These are phyloP conservation scores for Lysandra coridon DNA, from an alignment of 2,888 invertebrate species.

Conservation along the genomic window DNA sequence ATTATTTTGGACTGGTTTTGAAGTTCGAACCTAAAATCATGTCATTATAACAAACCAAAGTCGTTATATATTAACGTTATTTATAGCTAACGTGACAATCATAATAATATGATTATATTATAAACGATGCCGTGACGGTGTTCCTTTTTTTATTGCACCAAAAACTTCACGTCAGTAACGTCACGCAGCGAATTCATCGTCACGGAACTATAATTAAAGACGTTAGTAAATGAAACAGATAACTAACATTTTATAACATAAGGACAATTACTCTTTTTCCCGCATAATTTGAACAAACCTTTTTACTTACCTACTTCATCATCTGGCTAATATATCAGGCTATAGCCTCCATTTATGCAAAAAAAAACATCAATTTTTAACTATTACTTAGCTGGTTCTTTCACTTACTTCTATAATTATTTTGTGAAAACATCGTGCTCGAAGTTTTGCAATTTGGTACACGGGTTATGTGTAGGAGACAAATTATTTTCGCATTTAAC, in stretches of 20 bases:
- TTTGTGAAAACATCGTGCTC: conserved; percentile 1
- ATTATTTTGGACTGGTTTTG: neutral
- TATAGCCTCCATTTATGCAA: no score
- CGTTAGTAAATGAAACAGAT: no score
- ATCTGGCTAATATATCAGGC: no score
- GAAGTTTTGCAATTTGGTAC: conserved; percentile 1
- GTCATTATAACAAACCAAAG: neutral
- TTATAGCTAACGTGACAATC: neutral
- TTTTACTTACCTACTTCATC: no score
- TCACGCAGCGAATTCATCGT: conserved; percentile 6
- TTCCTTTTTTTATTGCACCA: conserved; percentile 12
- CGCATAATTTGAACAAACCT: no score
- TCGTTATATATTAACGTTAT: no score
- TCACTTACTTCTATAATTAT: neutral
- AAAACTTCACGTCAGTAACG: conserved; percentile 7
- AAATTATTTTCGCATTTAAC: conserved; percentile 8
- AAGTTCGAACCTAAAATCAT: neutral
- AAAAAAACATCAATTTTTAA: no score
- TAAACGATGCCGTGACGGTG: conserved; percentile 9
- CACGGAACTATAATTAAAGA: neutral
- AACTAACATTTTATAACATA: no score
- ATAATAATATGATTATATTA: neutral
- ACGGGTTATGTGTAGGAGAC: neutral
- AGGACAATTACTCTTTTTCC: no score
- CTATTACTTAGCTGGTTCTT: no score